A percentile compares a stretch with the other conserved stretches of the same genome.
These are phyloP conservation scores for Gastrophysa polygoni DNA, from an alignment of 2,888 invertebrate genomes.

Conservation along the genomic window DNA sequence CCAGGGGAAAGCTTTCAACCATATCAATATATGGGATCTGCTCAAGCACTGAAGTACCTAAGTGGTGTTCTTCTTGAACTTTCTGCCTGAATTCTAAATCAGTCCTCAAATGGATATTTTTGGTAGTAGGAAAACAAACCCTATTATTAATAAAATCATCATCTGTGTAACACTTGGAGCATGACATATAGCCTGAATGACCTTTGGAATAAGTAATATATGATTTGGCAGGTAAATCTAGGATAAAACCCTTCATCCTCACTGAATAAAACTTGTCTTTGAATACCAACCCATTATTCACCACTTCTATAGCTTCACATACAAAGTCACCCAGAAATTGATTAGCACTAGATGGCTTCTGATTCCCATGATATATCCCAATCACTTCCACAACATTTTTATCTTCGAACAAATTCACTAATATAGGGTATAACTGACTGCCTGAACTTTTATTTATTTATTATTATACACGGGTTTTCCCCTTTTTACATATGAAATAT, in stretches of 20 bases:
- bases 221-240: constrained; percentile 22
- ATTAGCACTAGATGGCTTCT: constrained; percentile 15
- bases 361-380: background rate
- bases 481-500: too few species aligned
- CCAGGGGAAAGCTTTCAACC: constrained; percentile 17
- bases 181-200: constrained; percentile 32
- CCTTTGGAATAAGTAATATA: constrained; percentile 29
- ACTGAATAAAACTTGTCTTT: constrained; percentile 16
- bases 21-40: constrained; percentile 15
- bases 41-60: constrained; percentile 8
- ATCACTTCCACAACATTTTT: constrained; percentile 1
- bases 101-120: constrained; percentile 7
- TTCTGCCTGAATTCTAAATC: constrained; percentile 7
- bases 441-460: constrained; percentile 1
- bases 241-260: constrained; percentile 26
- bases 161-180: constrained; percentile 34
- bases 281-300: constrained; percentile 23
- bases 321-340: constrained; percentile 27
- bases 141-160: constrained; percentile 26
- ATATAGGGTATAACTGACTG: background rate
- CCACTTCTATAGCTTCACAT: constrained; percentile 22
- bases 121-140: constrained; percentile 23
- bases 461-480: too few species aligned
- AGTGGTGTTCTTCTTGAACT: constrained; percentile 14
- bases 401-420: background rate